phyloP scores from a whole-genome alignment of 2,797 vertebrate genomes.

The Neomorphus geoffroyi region DNA sequence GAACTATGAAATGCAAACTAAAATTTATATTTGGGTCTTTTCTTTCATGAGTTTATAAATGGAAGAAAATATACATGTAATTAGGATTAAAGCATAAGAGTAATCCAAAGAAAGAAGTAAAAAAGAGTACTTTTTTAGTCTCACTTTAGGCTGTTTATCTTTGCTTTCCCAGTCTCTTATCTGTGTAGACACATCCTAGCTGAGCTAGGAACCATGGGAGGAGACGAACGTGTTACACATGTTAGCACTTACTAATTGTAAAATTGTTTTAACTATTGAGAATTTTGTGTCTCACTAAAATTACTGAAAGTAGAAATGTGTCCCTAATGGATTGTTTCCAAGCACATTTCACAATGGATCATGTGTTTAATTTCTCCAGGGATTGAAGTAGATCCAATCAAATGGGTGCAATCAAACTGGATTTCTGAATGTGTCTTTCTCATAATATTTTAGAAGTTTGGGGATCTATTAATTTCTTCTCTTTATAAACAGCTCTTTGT shows the following conservation, averaged over 20 bases:
- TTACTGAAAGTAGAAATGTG: neutral
- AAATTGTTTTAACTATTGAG: neutral
- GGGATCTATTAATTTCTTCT: neutral
- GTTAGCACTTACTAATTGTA: neutral
- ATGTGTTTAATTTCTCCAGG: neutral
- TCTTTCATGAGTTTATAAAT: neutral
- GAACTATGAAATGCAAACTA: neutral
- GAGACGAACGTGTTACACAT: neutral
- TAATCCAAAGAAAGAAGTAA: neutral
- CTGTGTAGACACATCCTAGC: neutral
- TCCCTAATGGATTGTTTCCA: neutral
- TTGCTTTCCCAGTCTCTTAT: neutral
- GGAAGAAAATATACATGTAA: neutral
- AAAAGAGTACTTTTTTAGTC: rapidly evolving
- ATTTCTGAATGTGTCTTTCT: neutral
- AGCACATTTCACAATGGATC: neutral
- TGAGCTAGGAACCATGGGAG: neutral
- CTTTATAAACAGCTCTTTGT: neutral
- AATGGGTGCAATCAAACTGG: neutral
- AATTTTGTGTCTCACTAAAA: neutral
- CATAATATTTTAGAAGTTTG: neutral
- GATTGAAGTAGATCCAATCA: neutral
- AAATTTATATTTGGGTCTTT: neutral
- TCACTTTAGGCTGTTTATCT: neutral
- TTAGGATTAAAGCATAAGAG: neutral